Percentiles rank a stretch among this genome's conserved stretches.
These are phyloP conservation scores for Drosophila tropicalis DNA, from an alignment of 1,140 invertebrate species.

Conservation along the genomic window DNA sequence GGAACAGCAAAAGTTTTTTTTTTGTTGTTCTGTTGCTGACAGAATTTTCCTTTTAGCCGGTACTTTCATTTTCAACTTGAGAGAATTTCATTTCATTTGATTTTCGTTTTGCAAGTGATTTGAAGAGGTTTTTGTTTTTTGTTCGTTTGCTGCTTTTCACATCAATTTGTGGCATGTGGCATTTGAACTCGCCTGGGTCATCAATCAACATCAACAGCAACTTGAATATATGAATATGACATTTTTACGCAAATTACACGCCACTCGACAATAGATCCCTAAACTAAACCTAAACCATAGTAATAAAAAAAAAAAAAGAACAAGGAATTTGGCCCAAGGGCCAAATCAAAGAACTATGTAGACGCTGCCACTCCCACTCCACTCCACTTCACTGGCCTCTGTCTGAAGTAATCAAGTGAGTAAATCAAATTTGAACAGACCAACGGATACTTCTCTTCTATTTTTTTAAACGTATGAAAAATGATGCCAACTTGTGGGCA, in stretches of 20 bases:
- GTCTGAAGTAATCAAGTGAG: constrained; percentile 72
- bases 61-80: constrained; percentile 57
- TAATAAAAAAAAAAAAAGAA: constrained; percentile 10
- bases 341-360: constrained; percentile 35
- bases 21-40: constrained; percentile 29
- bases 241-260: constrained; percentile 81
- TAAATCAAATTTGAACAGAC: constrained; percentile 80
- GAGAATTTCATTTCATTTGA: constrained; percentile 47
- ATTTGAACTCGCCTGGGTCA: constrained; percentile 52
- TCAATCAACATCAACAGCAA: constrained; percentile 68
- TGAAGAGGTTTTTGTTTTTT: constrained; percentile 3
- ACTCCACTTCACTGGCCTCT: background rate
- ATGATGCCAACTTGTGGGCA: constrained; percentile 52
- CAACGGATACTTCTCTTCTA: constrained; percentile 28
- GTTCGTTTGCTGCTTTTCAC: background rate
- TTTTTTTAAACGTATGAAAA: constrained; percentile 78
- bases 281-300: constrained; percentile 18
- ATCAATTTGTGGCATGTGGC: constrained; percentile 40
- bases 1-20: constrained; percentile 20
- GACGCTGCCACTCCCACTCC: background rate
- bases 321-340: constrained; percentile 31
- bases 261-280: constrained; percentile 66
- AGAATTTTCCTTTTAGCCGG: constrained; percentile 7
- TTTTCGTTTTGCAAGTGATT: constrained; percentile 28
- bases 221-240: constrained; percentile 78